Conservation (phyloP, 1,140 invertebrate genomes). For the Drosophila tropicalis region DNA sequence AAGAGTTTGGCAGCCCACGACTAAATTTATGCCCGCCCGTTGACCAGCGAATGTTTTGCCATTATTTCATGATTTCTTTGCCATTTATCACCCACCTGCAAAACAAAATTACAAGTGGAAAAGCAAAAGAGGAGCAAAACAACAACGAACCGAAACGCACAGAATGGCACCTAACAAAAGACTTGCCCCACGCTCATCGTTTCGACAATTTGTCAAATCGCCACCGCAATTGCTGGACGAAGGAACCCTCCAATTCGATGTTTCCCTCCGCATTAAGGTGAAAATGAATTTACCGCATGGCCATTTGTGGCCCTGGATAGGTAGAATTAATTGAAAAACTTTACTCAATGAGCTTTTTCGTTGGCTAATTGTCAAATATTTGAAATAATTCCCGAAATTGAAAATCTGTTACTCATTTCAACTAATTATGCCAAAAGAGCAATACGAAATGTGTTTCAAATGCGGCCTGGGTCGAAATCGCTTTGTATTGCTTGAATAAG, state of each 20-base stretch:
- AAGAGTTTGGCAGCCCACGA: slow-evolving; percentile 37
- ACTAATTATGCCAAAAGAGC: slow-evolving; percentile 31
- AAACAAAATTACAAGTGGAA: slow-evolving; percentile 71
- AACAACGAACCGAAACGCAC: slow-evolving; percentile 14
- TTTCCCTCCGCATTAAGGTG: slow-evolving; percentile 39
- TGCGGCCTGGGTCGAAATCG: background rate
- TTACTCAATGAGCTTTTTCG: slow-evolving; percentile 47
- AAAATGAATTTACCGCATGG: slow-evolving; percentile 34
- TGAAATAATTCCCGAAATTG: slow-evolving; percentile 71
- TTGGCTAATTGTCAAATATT: slow-evolving; percentile 73
- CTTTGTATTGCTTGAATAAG: no score
- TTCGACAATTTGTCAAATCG: slow-evolving; percentile 78
- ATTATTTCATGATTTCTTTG: slow-evolving; percentile 73
- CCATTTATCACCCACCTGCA: slow-evolving; percentile 74
- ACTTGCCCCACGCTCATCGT: slow-evolving; percentile 46
- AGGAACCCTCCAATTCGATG: slow-evolving; percentile 50
- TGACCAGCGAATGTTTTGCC: slow-evolving; percentile 69
- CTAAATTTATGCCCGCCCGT: slow-evolving; percentile 54
- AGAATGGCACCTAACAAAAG: slow-evolving; percentile 60
- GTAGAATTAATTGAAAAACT: slow-evolving; percentile 77
- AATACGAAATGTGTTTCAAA: background rate
- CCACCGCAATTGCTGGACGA: slow-evolving; percentile 71
- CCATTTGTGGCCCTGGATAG: slow-evolving; percentile 38
- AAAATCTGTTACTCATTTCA: slow-evolving; percentile 36
- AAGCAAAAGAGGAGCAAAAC: slow-evolving; percentile 31